Evolutionary conservation across 2,113 vertebrate genomes (phyloP).

Genomic region (Dascyllus trimaculatus): DNA sequence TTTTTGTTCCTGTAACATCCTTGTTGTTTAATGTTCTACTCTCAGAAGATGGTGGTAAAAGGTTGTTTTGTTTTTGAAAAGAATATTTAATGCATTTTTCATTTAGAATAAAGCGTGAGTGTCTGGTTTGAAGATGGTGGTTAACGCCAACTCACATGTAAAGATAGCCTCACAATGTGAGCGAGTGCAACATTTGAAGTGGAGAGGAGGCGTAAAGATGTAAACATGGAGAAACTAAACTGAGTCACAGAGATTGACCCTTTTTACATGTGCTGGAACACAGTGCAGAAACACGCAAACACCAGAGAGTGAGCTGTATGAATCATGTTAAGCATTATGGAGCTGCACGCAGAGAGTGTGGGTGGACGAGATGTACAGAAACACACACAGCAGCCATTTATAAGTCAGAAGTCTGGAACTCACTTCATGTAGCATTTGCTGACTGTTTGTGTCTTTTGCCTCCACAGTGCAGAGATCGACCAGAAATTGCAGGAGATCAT

Average conservation of each 20-base stretch:
- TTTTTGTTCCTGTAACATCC: too few relatives aligned
- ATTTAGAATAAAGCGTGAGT: background rate
- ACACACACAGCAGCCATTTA: conserved; percentile 21
- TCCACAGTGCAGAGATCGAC: conserved; percentile 92
- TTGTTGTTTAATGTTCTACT: too few relatives aligned
- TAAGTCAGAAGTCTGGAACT: conserved; percentile 15
- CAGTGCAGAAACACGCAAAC: background rate
- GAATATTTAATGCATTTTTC: background rate
- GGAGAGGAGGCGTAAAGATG: background rate
- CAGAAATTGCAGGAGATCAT: conserved; percentile 97
- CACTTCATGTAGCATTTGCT: background rate
- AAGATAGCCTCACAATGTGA: background rate
- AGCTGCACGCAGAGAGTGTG: background rate
- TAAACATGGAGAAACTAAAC: background rate
- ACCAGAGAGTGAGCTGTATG: background rate
- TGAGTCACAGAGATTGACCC: background rate
- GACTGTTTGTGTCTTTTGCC: conserved; percentile 21
- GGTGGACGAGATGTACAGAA: conserved; percentile 4
- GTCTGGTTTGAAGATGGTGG: background rate
- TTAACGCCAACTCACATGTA: background rate
- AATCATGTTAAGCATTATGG: conserved; percentile 6
- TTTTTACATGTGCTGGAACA: background rate
- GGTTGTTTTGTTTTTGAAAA: too few relatives aligned
- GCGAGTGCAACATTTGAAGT: background rate
- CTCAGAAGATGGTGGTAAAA: too few relatives aligned